Base-by-base conservation (phyloP, 2,888 invertebrate genomes). In the Morpho deidamia region DNA sequence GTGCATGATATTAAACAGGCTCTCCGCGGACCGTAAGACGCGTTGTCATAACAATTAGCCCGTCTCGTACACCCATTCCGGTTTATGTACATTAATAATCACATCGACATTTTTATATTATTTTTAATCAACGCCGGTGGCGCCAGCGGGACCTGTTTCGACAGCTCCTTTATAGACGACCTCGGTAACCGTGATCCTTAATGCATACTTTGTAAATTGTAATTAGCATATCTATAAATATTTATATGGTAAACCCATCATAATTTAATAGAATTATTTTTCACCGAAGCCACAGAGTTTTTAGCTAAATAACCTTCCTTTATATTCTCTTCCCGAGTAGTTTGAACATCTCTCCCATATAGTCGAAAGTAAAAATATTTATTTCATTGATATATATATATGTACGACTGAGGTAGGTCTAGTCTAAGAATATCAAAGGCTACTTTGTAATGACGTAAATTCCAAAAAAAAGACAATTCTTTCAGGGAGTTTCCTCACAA, bases 31-130 rank as follows among this genome's bases (percentile, higher is more conserved):
- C 35, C 33, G 48, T 39, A 11, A 60, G 70, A 67, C 70, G 67
- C 57, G 66, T 76, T 76, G 83, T 78, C 83, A 82, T 77, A 73
- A 72, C 72, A 74, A 55, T 60, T 46, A 51, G 10, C 52, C 39
- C 53, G 52, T 58, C 58, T 41, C 48, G 39, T 49, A 41, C 41
- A 40, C 34, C 12, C 52, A 59, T 54, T 53, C 59, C 56, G 54
- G 59, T 61, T 59, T 55, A 49, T 44, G 58, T 54, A 56, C 56
- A 50, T 80, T 82, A 81, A 84, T 83, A 82, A 83, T 83, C 76
- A 80, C 74, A 76, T 80, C 70, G 56, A 76, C 65, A 40, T 44
- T 48, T 55, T 47, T 46, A 37, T 44, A 33, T 43, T 47, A 11
- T 69, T 70, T 72, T 72, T 71, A 72, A 70, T 69, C 73, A 61